Percentiles rank a stretch among this genome's conserved stretches.
These are phyloP conservation scores for Karalla daura DNA, from an alignment of 2,797 vertebrate species.

Conservation along the genomic window DNA sequence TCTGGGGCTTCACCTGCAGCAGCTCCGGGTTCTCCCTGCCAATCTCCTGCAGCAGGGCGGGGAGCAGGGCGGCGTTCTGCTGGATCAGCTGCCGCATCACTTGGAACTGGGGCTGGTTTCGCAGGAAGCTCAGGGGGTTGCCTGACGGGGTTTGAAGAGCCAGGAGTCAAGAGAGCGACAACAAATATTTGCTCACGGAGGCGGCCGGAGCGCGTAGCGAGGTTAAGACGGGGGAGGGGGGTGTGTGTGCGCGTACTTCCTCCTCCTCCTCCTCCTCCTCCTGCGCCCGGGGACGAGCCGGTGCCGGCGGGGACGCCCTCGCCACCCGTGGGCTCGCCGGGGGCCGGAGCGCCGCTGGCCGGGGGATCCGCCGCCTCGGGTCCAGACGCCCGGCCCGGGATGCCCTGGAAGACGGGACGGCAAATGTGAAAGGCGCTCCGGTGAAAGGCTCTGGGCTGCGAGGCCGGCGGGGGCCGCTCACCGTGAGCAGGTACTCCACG, in stretches of 20 bases:
- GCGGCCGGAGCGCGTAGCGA: not conserved
- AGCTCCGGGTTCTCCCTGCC: slow-evolving; percentile 95
- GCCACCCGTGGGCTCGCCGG: slow-evolving; percentile 49
- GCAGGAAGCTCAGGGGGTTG: slow-evolving; percentile 94
- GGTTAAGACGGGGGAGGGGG: too few relatives aligned
- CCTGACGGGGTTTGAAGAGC: slow-evolving; percentile 71
- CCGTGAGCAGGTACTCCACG: slow-evolving; percentile 96
- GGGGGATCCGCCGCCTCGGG: slow-evolving; percentile 79
- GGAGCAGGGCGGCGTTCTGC: slow-evolving; percentile 94
- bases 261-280: slow-evolving; percentile 89
- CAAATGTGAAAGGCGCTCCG: not conserved
- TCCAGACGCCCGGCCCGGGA: slow-evolving; percentile 85
- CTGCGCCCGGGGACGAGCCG: slow-evolving; percentile 70
- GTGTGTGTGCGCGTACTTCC: too few relatives aligned
- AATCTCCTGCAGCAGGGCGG: slow-evolving; percentile 94
- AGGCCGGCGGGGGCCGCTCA: too few relatives aligned
- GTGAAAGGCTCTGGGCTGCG: too few relatives aligned
- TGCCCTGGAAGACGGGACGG: slow-evolving; percentile 81
- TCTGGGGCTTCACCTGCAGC: slow-evolving; percentile 85
- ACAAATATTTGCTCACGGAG: slow-evolving; percentile 1
- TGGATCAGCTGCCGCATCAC: slow-evolving; percentile 98
- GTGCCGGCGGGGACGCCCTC: slow-evolving; percentile 63
- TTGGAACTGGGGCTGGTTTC: slow-evolving; percentile 96
- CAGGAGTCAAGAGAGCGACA: not conserved
- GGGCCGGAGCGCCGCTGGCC: slow-evolving; percentile 71